Base-by-base conservation (phyloP, 2,797 vertebrate genomes). In the Anguilla megastoma region DNA sequence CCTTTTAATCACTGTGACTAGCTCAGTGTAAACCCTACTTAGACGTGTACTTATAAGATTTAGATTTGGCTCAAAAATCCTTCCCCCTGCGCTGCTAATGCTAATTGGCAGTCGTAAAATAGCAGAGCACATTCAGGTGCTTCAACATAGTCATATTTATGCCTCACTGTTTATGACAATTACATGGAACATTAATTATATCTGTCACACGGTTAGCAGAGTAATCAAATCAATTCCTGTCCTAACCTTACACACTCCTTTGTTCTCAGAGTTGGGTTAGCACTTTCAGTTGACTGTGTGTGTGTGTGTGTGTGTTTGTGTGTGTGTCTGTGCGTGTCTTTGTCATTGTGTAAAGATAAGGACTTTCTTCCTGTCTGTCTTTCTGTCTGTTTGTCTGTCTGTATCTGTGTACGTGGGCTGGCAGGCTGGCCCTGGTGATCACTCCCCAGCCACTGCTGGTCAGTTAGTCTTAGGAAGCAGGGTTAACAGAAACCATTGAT, bases 141-240 rank as follows among this genome's bases (percentile, higher is more conserved):
- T n/a, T 8, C 63, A n/a, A 7, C 63, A 3, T 69, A 69, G 9
- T 27, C 63, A n/a, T 69, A 69, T 69, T 69, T 69, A 27, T n/a
- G 27, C n/a, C 27, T 9, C 27, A 12, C 66, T 71, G 27, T 30
- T 71, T 30, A 71, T 71, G 27, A 30, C 66, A 33, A 10, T 71
- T 71, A 27, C 21, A 27, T 12, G 66, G 66, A 12, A 33, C 60
- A n/a, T 66, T 66, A n/a, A 24, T 66, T 24, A 66, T n/a, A 66
- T 66, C 60, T 66, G 60, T 66, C 60, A 6, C 24, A 9, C 24
- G 24, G 66, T 71, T 27, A 71, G 21, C 66, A 71, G 66, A 27
- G 21, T 71, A 71, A 71, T 71, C 66, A 71, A 71, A 71, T 71
- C 27, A 71, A 3, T 71, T 71, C 66, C 66, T 71, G n/a, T 71